A percentile compares a stretch with the other conserved stretches of the same genome.
Conservation (phyloP, 2,888 invertebrate species). For the Odontocerum albicorne region DNA sequence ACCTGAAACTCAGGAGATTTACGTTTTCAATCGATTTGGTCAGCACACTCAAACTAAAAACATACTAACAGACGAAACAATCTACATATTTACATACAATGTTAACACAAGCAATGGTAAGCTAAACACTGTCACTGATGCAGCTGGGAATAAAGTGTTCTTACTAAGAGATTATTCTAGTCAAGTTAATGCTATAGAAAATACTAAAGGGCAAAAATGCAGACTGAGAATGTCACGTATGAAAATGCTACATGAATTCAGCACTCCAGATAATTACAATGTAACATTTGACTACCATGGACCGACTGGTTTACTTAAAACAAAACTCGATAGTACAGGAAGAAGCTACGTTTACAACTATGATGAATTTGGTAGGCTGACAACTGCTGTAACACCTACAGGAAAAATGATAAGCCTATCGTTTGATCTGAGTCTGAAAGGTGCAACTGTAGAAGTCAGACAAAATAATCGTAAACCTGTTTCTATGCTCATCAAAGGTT, state of each 20-base stretch:
- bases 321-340: conserved; percentile 87
- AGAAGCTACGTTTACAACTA: conserved; percentile 92
- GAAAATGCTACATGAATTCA: conserved; percentile 87
- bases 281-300: conserved; percentile 93
- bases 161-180: conserved; percentile 80
- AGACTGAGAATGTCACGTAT: conserved; percentile 88
- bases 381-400: conserved; percentile 92
- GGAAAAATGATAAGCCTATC: conserved; percentile 86
- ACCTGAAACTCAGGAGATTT: conserved; percentile 93
- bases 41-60: conserved; percentile 93
- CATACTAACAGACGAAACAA: conserved; percentile 91
- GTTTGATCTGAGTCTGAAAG: conserved; percentile 88
- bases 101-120: conserved; percentile 96
- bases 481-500: conserved; percentile 85
- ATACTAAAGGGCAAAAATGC: conserved; percentile 91
- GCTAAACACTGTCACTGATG: conserved; percentile 89
- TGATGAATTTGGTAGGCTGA: conserved; percentile 90
- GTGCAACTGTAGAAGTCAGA: conserved; percentile 83
- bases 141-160: conserved; percentile 88
- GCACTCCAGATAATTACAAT: conserved; percentile 91
- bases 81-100: conserved; percentile 93
- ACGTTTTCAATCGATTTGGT: conserved; percentile 91
- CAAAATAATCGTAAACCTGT: conserved; percentile 82
- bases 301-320: conserved; percentile 84
- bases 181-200: conserved; percentile 91